phyloP scores from a whole-genome alignment of 1,140 invertebrate species.

The Sitophilus oryzae region DNA sequence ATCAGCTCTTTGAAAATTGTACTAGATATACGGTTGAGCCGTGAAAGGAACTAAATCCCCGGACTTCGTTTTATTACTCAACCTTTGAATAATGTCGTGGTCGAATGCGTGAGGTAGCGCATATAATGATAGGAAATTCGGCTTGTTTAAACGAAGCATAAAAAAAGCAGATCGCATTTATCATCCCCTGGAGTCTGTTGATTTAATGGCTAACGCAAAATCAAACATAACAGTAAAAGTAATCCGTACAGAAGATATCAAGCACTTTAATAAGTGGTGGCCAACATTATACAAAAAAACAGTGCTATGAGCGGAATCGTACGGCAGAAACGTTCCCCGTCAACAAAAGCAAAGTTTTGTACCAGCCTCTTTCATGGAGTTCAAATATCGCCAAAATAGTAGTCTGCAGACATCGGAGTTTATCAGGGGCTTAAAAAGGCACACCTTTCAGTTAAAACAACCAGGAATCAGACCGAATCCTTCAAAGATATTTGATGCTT shows the following conservation, averaged over 20 bases:
- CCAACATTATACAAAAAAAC: slow-evolving; percentile 4
- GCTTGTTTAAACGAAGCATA: slow-evolving; percentile 1
- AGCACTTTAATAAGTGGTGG: slow-evolving; percentile 5
- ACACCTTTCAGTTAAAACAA: slow-evolving; percentile 2
- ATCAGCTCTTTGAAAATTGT: not conserved
- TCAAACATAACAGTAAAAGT: slow-evolving; percentile 4
- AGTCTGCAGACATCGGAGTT: not conserved
- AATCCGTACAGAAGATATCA: slow-evolving; percentile 1
- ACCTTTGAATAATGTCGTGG: not conserved
- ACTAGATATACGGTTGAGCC: not conserved
- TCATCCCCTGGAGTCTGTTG: slow-evolving; percentile 1
- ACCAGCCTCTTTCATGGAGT: slow-evolving; percentile 1
- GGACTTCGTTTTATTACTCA: no score
- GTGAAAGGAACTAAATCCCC: slow-evolving; percentile 21
- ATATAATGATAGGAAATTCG: slow-evolving; percentile 1
- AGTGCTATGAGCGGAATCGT: not conserved
- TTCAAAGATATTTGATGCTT: slow-evolving; percentile 1
- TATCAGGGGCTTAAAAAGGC: slow-evolving; percentile 1
- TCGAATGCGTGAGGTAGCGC: no score
- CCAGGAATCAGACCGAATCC: not conserved
- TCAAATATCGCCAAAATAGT: not conserved
- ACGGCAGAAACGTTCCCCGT: not conserved
- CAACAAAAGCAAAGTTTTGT: slow-evolving; percentile 3
- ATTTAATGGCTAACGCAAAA: not conserved
- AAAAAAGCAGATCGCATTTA: slow-evolving; percentile 1